Evolutionary conservation across 2,797 vertebrate species (phyloP).

Genomic region (Taenioides sp.): DNA sequence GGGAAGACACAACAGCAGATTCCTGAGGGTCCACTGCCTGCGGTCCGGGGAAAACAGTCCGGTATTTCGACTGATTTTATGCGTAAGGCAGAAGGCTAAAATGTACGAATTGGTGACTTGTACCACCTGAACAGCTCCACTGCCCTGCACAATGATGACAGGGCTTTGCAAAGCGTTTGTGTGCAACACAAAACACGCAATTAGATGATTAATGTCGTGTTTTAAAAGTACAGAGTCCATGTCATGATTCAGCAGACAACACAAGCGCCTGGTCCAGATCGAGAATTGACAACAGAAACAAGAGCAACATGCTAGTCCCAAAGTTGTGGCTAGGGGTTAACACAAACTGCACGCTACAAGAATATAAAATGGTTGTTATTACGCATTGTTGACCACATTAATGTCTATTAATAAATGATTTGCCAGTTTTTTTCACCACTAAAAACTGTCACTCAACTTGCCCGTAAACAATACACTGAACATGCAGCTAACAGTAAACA

Average conservation of each 20-base stretch:
- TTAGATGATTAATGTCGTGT: background rate
- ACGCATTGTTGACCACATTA: background rate
- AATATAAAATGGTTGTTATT: background rate
- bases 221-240: background rate
- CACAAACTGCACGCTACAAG: slow-evolving; percentile 34
- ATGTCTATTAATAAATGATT: slow-evolving; percentile 4
- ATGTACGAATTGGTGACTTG: slow-evolving; percentile 1
- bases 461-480: slow-evolving; percentile 65
- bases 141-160: background rate
- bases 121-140: background rate
- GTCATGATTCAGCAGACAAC: slow-evolving; percentile 43
- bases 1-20: slow-evolving; percentile 76
- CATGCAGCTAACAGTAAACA: slow-evolving; percentile 48
- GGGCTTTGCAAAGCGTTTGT: slow-evolving; percentile 6
- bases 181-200: slow-evolving; percentile 14
- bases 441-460: slow-evolving; percentile 33
- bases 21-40: slow-evolving; percentile 66
- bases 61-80: slow-evolving; percentile 48
- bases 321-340: slow-evolving; percentile 47
- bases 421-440: background rate
- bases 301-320: slow-evolving; percentile 55
- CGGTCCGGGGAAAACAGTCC: slow-evolving; percentile 65
- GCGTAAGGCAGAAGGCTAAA: slow-evolving; percentile 20
- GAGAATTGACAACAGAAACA: slow-evolving; percentile 55
- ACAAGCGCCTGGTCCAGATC: slow-evolving; percentile 24